Conservation (phyloP, 2,888 invertebrate species). For the Lepidocyrtinus sp. region DNA sequence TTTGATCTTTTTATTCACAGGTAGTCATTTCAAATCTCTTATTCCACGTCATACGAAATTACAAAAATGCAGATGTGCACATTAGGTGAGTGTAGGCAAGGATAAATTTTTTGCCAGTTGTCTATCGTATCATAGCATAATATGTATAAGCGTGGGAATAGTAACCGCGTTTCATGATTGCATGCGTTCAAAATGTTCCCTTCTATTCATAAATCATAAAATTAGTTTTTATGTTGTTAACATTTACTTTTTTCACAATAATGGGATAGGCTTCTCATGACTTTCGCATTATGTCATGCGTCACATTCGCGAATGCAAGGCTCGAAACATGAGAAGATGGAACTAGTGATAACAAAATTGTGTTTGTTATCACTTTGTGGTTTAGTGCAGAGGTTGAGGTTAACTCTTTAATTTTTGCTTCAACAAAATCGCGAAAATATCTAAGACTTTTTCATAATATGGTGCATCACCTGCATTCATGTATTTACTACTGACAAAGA, state of each 20-base stretch:
- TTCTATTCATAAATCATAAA: not conserved
- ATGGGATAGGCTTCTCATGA: not conserved
- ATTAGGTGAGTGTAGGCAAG: not conserved
- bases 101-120: not conserved
- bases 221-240: not conserved
- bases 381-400: not conserved
- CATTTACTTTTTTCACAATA: not conserved
- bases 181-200: not conserved
- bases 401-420: not conserved
- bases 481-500: not conserved
- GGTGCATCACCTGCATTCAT: not conserved
- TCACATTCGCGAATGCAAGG: not conserved
- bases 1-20: not conserved
- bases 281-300: not conserved
- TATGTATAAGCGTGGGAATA: not conserved
- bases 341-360: not conserved
- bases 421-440: not conserved
- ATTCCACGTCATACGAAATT: not conserved
- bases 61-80: not conserved
- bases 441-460: not conserved
- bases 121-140: not conserved
- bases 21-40: not conserved
- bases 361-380: not conserved
- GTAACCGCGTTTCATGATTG: not conserved
- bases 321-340: not conserved